A percentile compares a stretch with the other conserved stretches of the same genome.
These are phyloP conservation scores for Diabrotica undecimpunctata DNA, from an alignment of 1,140 invertebrate genomes.

Conservation along the genomic window DNA sequence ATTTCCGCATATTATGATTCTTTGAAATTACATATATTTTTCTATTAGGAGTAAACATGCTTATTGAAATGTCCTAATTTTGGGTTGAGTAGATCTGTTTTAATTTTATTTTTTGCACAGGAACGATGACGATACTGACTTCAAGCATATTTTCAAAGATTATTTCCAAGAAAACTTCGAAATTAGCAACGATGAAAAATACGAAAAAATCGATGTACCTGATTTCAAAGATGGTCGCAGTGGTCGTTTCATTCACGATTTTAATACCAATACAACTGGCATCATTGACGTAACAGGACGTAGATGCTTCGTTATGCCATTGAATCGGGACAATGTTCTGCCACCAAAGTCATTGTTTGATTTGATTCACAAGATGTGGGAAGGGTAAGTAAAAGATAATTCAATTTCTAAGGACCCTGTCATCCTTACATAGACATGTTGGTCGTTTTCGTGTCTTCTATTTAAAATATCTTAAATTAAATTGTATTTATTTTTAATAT, in stretches of 20 bases:
- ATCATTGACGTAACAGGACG: slow-evolving; percentile 76
- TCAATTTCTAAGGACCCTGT: too few species aligned
- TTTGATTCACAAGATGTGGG: slow-evolving; percentile 75
- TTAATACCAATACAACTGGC: slow-evolving; percentile 76
- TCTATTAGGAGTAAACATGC: too few species aligned
- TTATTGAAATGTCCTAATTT: too few species aligned
- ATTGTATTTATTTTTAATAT: too few species aligned
- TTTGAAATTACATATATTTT: too few species aligned
- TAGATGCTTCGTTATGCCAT: slow-evolving; percentile 85
- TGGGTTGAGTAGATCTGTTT: too few species aligned
- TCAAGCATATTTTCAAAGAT: slow-evolving; percentile 42
- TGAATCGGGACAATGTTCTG: slow-evolving; percentile 73
- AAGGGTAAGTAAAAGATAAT: slow-evolving; percentile 48
- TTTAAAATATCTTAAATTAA: too few species aligned
- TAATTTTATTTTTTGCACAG: slow-evolving; percentile 6
- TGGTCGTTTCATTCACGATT: slow-evolving; percentile 86
- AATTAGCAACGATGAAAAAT: slow-evolving; percentile 63
- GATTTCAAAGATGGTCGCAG: slow-evolving; percentile 71
- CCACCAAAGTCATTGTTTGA: slow-evolving; percentile 74
- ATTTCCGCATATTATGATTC: too few species aligned
- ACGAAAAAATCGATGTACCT: slow-evolving; percentile 76
- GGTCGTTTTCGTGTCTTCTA: too few species aligned
- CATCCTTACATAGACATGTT: too few species aligned
- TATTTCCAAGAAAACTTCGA: slow-evolving; percentile 76
- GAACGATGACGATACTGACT: slow-evolving; percentile 41